Percentiles rank a stretch among this genome's conserved stretches.
phyloP scores from a whole-genome alignment of 2,113 vertebrate genomes.

The Zosterops japonicus region DNA sequence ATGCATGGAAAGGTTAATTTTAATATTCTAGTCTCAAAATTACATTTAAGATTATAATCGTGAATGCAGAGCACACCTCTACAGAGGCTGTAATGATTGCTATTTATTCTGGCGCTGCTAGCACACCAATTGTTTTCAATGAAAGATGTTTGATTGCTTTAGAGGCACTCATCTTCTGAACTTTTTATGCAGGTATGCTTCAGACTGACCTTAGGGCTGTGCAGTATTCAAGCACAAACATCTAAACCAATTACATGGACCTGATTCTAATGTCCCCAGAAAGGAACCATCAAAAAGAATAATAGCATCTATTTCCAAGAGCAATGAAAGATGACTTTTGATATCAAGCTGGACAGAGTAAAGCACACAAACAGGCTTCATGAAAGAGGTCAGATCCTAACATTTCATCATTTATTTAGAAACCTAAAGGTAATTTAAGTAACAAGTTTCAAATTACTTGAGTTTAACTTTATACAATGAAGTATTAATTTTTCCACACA shows the following conservation, averaged over 20 bases:
- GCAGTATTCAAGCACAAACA: neutral
- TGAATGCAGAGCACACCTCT: neutral
- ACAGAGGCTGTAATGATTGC: neutral
- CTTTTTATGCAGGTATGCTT: neutral
- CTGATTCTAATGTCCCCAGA: slow-evolving; percentile 28
- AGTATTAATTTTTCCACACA: neutral
- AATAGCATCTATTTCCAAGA: neutral
- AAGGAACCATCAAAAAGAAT: slow-evolving; percentile 14
- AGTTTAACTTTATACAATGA: neutral
- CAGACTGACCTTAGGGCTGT: neutral
- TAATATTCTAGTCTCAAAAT: neutral
- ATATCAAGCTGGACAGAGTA: neutral
- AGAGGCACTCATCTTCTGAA: neutral
- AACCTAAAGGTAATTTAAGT: neutral
- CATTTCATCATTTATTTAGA: neutral
- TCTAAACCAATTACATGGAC: neutral
- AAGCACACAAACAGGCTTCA: neutral
- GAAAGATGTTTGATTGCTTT: neutral
- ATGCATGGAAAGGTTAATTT: neutral
- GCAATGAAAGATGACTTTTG: slow-evolving; percentile 13
- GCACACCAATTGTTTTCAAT: neutral
- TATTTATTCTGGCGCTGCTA: neutral
- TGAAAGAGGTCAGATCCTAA: neutral
- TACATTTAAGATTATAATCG: neutral
- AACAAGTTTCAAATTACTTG: neutral